phyloP scores from a whole-genome alignment of 2,113 vertebrate species.

The Pachypanchax playfairii region DNA sequence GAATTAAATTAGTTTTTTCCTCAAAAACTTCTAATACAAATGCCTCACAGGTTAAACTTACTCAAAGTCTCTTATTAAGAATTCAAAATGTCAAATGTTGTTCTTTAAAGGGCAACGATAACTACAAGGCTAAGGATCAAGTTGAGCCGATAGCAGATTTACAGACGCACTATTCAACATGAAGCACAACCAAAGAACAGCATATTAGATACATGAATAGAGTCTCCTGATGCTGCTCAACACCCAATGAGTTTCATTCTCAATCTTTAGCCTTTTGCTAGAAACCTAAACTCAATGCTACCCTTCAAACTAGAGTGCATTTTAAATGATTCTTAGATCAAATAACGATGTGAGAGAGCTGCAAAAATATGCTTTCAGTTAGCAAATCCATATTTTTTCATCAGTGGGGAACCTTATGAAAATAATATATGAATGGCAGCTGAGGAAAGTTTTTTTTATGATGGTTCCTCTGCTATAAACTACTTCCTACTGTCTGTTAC shows the following conservation, averaged over 20 bases:
- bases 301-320: conserved; percentile 75
- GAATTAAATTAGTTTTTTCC: background rate
- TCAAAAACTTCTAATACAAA: conserved; percentile 15
- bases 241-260: conserved; percentile 68
- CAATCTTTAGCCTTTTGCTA: conserved; percentile 73
- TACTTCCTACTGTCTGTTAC: conserved; percentile 14
- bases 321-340: conserved; percentile 77
- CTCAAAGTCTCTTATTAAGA: conserved; percentile 47
- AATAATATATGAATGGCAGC: conserved; percentile 47
- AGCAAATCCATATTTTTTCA: conserved; percentile 51
- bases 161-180: conserved; percentile 56
- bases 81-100: conserved; percentile 58
- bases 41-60: conserved; percentile 16
- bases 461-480: conserved; percentile 34
- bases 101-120: conserved; percentile 72
- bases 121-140: conserved; percentile 51
- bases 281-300: conserved; percentile 75
- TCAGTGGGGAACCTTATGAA: conserved; percentile 35
- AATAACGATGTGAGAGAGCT: conserved; percentile 54
- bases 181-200: conserved; percentile 42
- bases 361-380: conserved; percentile 57
- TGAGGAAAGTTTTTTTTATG: conserved; percentile 49
- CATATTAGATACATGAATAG: conserved; percentile 39
- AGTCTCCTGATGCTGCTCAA: conserved; percentile 43
- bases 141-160: conserved; percentile 63